Evolutionary conservation across 2,888 invertebrate species (phyloP), one percentile per base, ranked within the genome.

Genomic region (Drosophila macrothrix): DNA sequence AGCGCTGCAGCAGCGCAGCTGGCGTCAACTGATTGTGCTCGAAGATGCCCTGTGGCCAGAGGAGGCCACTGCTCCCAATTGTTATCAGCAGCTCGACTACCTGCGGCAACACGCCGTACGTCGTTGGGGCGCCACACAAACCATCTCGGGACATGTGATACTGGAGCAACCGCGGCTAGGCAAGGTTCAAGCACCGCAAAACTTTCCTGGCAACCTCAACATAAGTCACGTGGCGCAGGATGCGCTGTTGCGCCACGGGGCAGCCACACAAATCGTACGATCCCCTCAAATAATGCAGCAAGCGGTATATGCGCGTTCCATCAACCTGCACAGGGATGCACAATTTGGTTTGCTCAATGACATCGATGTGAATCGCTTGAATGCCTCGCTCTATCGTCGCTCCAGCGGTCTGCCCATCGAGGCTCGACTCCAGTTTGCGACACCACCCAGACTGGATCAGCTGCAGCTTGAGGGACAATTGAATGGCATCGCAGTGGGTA

Each of bases 371-470:
- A 5, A 61, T 6, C 81, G 84, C 4, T 80, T 92, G 2, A 92
- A 92, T 77, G 69, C 78, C 22, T 92, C 93, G 0, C 70, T 93
- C 0, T 92, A 92, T 78, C 90, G 93, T 3, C 52, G 81, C 33
- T 88, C 89, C 16, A 84, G 84, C 33, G 79, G 73, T 0, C 35
- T 43, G 19, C 73, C 89, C 2, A 79, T 92, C 1, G 61, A 41
- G 0, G 92, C 84, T 0, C 64, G 82, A 0, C 65, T 93, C 1
- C 72, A 69, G 1, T 92, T 92, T 31, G 31, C 61, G 6, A 60
- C 41, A 33, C 60, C 91, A 0, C 84, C 88, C 0, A 67, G 39
- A 0, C 60, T 92, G 22, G 71, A 67, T 0, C 73, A 67, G 28
- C 66, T 92, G 2, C 60, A 50, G 4, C 70, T 91, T 7, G 56